phyloP scores from a whole-genome alignment of 2,797 vertebrate species.

The Cygnus olor region DNA sequence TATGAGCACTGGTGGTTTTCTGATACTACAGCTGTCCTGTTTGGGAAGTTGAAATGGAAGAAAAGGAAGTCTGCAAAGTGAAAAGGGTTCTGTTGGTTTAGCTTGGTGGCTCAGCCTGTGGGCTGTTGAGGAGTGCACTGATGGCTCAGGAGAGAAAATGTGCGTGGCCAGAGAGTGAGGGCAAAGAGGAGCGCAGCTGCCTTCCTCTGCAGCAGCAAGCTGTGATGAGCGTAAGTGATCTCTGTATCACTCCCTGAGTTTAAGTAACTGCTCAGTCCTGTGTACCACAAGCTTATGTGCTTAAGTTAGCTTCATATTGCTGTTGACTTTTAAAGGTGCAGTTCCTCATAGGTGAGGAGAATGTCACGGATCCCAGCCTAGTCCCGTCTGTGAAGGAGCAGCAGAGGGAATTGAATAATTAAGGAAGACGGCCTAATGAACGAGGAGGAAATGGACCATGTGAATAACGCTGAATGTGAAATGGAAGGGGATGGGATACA shows the following conservation, averaged over 20 bases:
- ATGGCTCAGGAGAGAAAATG: neutral
- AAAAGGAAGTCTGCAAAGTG: neutral
- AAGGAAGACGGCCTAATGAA: neutral
- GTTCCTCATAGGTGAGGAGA: neutral
- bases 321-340: neutral
- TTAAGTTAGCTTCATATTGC: neutral
- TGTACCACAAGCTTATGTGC: neutral
- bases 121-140: neutral
- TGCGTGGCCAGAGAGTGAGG: neutral
- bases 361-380: neutral
- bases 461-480: neutral
- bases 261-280: neutral
- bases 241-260: neutral
- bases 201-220: neutral
- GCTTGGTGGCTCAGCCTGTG: neutral
- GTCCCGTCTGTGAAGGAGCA: neutral
- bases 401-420: neutral
- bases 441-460: neutral
- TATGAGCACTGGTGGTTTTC: neutral
- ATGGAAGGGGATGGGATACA: neutral
- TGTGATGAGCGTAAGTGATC: neutral
- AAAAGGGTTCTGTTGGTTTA: neutral
- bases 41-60: neutral
- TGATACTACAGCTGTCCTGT: neutral
- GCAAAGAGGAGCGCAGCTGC: neutral